Conservation (phyloP, 2,888 invertebrate species). For the Heliconius ethilla region DNA sequence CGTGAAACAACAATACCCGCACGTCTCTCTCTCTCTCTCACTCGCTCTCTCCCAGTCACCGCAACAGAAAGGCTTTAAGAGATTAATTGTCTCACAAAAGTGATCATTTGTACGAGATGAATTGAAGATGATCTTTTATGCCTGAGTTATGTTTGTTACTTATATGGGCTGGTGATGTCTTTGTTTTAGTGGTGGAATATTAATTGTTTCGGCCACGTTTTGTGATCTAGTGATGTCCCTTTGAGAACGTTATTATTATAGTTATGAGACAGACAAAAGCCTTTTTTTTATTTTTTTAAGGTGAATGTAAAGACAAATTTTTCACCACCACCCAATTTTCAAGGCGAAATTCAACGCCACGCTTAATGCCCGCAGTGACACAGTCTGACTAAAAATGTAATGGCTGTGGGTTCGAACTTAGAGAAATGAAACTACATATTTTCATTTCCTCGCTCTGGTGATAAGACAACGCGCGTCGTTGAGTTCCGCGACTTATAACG, state of each 20-base stretch:
- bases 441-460: not conserved
- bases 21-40: not conserved
- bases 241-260: not conserved
- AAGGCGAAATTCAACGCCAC: no score
- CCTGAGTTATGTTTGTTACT: not conserved
- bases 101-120: conserved; percentile 10
- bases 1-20: conserved; percentile 37
- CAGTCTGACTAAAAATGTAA: not conserved
- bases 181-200: not conserved
- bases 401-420: no score
- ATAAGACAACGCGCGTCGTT: not conserved
- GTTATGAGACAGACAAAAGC: not conserved
- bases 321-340: no score
- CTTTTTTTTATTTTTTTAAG: no score
- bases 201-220: not conserved
- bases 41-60: conserved; percentile 40
- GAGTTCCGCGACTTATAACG: not conserved
- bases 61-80: conserved; percentile 45
- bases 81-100: conserved; percentile 42
- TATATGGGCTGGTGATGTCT: not conserved
- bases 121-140: conserved; percentile 6
- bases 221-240: not conserved
- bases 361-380: not conserved
- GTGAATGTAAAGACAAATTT: no score
- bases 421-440: not conserved